Percentiles rank a stretch among this genome's conserved stretches.
Conservation (phyloP, 2,113 vertebrate species). For the Rattus norvegicus region DNA sequence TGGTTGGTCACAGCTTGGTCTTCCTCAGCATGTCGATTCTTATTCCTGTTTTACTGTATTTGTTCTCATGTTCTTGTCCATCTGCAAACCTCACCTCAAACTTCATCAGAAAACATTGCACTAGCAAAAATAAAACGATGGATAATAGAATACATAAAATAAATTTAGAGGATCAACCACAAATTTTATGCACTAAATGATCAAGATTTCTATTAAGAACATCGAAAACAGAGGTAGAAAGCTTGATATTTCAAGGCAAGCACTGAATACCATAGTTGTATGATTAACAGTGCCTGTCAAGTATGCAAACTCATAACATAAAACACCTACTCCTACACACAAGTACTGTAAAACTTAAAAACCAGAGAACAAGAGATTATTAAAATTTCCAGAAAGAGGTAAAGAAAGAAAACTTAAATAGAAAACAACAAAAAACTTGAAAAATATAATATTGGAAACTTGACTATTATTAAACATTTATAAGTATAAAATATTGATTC, state of each 20-base stretch:
- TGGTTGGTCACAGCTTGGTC: neutral
- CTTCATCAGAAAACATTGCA: neutral
- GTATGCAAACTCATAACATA: neutral
- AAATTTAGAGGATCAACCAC: neutral
- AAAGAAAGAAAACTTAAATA: neutral
- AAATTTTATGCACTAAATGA: neutral
- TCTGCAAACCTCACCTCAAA: neutral
- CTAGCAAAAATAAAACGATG: neutral
- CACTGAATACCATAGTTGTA: neutral
- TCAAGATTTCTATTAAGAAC: neutral
- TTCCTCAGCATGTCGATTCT: neutral
- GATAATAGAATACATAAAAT: neutral
- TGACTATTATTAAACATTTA: neutral
- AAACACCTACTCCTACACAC: neutral
- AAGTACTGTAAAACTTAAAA: neutral
- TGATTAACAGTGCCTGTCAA: neutral
- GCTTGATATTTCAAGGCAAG: neutral
- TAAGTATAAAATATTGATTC: constrained; percentile 7
- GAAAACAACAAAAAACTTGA: neutral
- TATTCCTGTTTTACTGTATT: neutral
- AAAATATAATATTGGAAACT: neutral
- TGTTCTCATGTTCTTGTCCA: neutral
- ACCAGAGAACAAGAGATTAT: neutral
- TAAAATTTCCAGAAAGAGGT: neutral
- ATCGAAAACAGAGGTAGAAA: neutral